Percentiles rank a stretch among this genome's conserved stretches.
These are phyloP conservation scores for Parauchenoglanis punctatus DNA, from an alignment of 2,797 vertebrate species.

Conservation along the genomic window DNA sequence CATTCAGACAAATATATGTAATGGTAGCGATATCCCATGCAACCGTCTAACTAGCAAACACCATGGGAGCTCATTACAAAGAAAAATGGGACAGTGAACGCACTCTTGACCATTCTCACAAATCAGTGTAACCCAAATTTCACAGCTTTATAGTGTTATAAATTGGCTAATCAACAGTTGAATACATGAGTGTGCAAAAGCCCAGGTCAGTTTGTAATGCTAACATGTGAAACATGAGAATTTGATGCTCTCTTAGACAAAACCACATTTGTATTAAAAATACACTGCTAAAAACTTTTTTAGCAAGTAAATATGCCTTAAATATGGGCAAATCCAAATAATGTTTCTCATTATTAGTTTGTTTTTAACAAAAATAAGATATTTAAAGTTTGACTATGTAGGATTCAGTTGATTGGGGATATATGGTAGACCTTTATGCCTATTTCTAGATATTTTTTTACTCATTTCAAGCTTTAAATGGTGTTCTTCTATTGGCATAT, in stretches of 20 bases:
- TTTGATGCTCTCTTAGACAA: background rate
- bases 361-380: background rate
- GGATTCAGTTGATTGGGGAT: too few species aligned
- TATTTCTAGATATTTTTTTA: background rate
- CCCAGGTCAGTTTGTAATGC: background rate
- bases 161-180: background rate
- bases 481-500: background rate
- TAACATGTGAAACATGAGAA: background rate
- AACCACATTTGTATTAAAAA: background rate
- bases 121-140: background rate
- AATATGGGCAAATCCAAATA: background rate
- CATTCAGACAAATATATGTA: background rate
- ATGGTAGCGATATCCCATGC: background rate
- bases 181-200: background rate
- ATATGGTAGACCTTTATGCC: too few species aligned
- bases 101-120: background rate
- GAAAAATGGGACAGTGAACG: background rate
- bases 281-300: background rate
- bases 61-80: slow-evolving; percentile 10
- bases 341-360: background rate
- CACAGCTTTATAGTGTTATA: background rate
- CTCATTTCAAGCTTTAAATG: background rate
- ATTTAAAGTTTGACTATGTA: background rate
- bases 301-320: background rate
- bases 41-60: background rate